Evolutionary conservation across 2,113 vertebrate genomes (phyloP).

Genomic region (Sakesphorus luctuosus): DNA sequence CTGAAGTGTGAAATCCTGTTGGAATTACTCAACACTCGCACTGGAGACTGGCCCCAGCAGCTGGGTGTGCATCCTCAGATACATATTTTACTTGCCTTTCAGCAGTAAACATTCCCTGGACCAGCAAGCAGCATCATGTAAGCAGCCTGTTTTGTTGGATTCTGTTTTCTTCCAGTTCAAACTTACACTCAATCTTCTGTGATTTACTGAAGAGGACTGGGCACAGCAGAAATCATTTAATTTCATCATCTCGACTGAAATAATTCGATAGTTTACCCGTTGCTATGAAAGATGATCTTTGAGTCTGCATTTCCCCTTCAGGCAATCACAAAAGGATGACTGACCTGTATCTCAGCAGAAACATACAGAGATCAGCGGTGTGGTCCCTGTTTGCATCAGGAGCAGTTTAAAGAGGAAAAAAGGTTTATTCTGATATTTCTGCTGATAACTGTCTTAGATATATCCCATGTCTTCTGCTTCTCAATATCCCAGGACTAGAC

Average conservation of each 20-base stretch:
- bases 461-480: not conserved
- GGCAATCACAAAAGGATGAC: constrained; percentile 1
- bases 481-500: not conserved
- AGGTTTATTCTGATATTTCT: not conserved
- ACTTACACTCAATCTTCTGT: not conserved
- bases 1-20: constrained; percentile 12
- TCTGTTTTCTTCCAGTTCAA: not conserved
- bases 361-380: not conserved
- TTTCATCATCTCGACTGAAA: constrained; percentile 19
- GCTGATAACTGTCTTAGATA: not conserved
- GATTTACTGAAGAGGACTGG: constrained; percentile 29
- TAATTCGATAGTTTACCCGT: constrained; percentile 36
- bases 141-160: not conserved
- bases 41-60: not conserved
- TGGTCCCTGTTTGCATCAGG: not conserved
- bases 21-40: not conserved
- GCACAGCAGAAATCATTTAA: constrained; percentile 33
- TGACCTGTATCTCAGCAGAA: not conserved
- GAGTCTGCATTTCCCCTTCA: constrained; percentile 36
- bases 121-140: not conserved
- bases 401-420: not conserved
- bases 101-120: not conserved
- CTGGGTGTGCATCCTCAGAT: constrained; percentile 16
- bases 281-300: constrained; percentile 36
- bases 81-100: not conserved